A percentile compares a stretch with the other conserved stretches of the same genome.
Evolutionary conservation across 2,888 invertebrate species (phyloP).

Genomic region (Acleris cristana): DNA sequence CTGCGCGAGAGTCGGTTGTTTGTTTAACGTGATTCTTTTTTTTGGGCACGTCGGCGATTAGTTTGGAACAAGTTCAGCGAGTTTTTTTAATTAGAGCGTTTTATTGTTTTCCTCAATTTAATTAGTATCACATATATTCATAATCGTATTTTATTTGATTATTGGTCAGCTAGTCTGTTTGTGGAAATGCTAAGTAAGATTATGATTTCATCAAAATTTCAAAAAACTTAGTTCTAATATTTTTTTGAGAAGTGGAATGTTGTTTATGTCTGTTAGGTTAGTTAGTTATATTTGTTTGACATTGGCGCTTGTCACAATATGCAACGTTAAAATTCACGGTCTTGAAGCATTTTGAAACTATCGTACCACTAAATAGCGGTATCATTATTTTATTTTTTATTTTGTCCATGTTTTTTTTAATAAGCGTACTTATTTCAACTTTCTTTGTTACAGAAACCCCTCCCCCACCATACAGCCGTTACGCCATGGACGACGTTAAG

Average conservation of each 20-base stretch:
- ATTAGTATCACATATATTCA: constrained; percentile 11
- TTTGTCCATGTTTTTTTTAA: no score
- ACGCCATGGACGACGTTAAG: constrained; percentile 89
- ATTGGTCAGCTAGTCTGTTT: not conserved
- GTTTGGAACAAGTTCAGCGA: constrained; percentile 18
- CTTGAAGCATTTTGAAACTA: no score
- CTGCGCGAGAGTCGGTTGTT: constrained; percentile 54
- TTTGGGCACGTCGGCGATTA: constrained; percentile 42
- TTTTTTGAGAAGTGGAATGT: no score
- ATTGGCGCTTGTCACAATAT: no score
- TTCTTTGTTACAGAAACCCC: constrained; percentile 88
- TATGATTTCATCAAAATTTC: no score
- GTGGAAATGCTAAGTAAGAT: not conserved
- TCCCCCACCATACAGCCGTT: constrained; percentile 92
- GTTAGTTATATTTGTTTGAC: no score
- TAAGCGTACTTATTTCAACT: not conserved
- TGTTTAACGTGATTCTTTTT: constrained; percentile 61
- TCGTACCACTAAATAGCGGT: no score
- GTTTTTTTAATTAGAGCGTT: constrained; percentile 28
- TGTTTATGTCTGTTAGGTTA: no score
- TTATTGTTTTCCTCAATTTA: constrained; percentile 16
- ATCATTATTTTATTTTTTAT: no score
- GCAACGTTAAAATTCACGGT: no score
- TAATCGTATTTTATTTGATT: constrained; percentile 11
- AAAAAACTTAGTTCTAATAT: no score